Conservation (phyloP, 2,888 invertebrate genomes). For the Xiphydria camelus region DNA sequence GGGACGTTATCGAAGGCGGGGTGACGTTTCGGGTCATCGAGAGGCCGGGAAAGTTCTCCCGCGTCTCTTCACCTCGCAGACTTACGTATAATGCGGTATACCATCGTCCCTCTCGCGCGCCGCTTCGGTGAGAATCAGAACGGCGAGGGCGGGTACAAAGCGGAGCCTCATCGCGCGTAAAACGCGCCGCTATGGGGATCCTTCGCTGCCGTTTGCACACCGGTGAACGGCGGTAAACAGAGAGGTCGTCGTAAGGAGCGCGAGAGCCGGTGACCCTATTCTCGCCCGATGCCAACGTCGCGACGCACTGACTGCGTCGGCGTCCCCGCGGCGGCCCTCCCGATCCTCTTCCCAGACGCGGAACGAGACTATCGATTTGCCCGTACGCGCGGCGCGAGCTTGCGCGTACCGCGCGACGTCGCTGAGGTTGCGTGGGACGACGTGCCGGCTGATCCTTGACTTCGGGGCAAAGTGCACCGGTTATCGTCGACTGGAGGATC, state of each 20-base stretch:
- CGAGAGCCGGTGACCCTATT: conserved; percentile 50
- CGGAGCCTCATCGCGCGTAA: conserved; percentile 38
- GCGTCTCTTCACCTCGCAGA: too few relatives aligned
- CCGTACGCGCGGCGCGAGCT: conserved; percentile 27
- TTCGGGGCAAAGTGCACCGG: too few relatives aligned
- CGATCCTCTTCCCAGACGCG: too few relatives aligned
- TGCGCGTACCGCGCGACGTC: too few relatives aligned
- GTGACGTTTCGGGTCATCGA: too few relatives aligned
- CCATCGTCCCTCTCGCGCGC: conserved; percentile 38
- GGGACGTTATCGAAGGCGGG: too few relatives aligned
- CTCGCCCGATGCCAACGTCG: conserved; percentile 54
- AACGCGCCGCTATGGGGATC: neutral
- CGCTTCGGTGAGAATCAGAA: conserved; percentile 43
- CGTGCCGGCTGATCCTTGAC: too few relatives aligned
- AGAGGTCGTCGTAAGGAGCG: conserved; percentile 42
- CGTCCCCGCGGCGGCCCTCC: conserved; percentile 17
- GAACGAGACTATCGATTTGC: conserved; percentile 9
- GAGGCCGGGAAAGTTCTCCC: too few relatives aligned
- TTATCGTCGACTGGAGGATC: too few relatives aligned
- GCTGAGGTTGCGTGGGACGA: too few relatives aligned
- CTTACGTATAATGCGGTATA: conserved; percentile 50
- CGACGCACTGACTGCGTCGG: conserved; percentile 30
- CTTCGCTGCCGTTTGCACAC: neutral
- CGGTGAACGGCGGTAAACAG: conserved; percentile 6
- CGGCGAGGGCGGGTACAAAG: conserved; percentile 34